These are phyloP conservation scores for Brachionus paranguensis DNA, from an alignment of 1,140 invertebrate species.

Conservation along the genomic window DNA sequence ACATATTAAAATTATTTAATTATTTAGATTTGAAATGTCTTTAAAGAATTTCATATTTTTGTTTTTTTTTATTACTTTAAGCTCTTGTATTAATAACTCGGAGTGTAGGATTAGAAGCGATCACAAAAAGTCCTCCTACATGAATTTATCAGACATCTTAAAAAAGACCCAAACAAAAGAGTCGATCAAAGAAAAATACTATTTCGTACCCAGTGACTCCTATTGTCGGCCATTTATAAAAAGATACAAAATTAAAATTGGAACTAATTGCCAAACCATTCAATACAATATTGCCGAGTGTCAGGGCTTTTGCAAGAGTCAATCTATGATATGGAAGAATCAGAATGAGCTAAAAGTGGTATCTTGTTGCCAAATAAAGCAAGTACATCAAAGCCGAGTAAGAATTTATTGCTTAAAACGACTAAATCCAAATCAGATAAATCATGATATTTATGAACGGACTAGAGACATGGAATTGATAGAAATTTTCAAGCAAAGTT, in stretches of 20 bases:
- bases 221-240: background rate
- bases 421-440: background rate
- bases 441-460: background rate
- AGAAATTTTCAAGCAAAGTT: background rate
- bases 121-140: background rate
- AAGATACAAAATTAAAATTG: background rate
- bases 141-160: background rate
- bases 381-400: background rate
- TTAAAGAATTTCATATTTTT: background rate
- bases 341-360: background rate
- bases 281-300: conserved; percentile 18
- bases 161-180: background rate
- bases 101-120: background rate
- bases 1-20: background rate
- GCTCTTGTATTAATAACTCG: background rate
- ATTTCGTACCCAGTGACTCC: background rate
- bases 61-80: background rate
- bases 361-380: conserved; percentile 19
- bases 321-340: conserved; percentile 36
- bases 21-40: background rate
- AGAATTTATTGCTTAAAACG: conserved; percentile 10
- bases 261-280: background rate
- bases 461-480: background rate
- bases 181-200: background rate
- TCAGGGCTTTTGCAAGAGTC: conserved; percentile 27